Evolutionary conservation across 2,888 invertebrate genomes (phyloP), one percentile per base, ranked within the genome.

Genomic region (Latrodectus hesperus): DNA sequence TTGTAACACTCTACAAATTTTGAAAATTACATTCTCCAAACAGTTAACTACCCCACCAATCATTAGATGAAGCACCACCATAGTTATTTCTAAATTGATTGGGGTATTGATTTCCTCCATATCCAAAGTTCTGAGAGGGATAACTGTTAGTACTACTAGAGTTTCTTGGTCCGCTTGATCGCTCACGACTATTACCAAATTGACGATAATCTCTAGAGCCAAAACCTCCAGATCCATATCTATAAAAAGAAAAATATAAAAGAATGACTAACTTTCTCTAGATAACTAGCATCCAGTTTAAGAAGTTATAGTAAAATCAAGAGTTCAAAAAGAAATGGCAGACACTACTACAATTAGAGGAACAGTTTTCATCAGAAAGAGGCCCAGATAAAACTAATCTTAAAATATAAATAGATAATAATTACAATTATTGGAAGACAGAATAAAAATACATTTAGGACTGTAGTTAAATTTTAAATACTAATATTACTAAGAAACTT

Each of bases 141-240:
- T 87, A 87, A 73, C 60, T 87, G 60, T 87, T 89, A 26, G 86
- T 60, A 81, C 73, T 84, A 72, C 73, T 84, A 72, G 82, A 71
- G 68, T 75, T 84, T 72, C 84, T 73, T 72, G 75, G 79, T 79
- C 88, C 88, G 74, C 67, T 82, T 22, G 17, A 82, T 67, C 89
- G 49, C 52, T 83, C 84, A 68, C 85, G 78, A n/a, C 77, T 82
- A 75, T 86, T 73, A 55, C 91, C 91, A 90, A 91, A 91, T 89
- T 93, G 93, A 89, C 93, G 92, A 90, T 93, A 93, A 91, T 93
- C 93, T 38, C 93, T 92, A 17, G 92, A 92, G 38, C 93, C 93
- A 90, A 93, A 93, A n/a, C 92, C 92, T 78, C 91, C 91, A 80
- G 90, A 89, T 22, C 90, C 89, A 73, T 89, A 90, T 80, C 90